Conservation (phyloP, 2,113 vertebrate genomes). For the Colaptes auratus region DNA sequence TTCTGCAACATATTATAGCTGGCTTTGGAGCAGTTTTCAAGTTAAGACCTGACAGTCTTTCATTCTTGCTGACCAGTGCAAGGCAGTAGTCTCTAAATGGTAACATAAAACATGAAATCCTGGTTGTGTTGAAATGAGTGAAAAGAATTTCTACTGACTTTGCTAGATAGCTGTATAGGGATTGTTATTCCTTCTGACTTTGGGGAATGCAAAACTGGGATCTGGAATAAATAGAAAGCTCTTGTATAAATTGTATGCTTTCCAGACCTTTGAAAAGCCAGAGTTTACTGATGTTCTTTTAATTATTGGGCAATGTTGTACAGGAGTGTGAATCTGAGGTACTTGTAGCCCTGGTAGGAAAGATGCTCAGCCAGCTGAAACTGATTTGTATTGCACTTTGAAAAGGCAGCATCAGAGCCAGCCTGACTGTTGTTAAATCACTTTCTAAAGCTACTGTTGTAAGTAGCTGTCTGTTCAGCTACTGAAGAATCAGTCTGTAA, state of each 20-base stretch:
- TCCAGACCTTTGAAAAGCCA: constrained; percentile 27
- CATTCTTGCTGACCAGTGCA: accelerated
- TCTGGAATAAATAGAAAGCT: constrained; percentile 1
- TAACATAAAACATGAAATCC: background rate
- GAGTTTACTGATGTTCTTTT: constrained; percentile 27
- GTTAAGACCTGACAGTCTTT: background rate
- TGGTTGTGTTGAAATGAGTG: background rate
- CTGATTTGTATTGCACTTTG: constrained; percentile 38
- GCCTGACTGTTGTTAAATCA: constrained; percentile 21
- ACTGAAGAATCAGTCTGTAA: constrained; percentile 19
- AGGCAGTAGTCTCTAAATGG: background rate
- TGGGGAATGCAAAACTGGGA: constrained; percentile 6
- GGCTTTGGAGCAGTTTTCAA: background rate
- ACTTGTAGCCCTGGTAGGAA: background rate
- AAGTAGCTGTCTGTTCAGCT: constrained; percentile 48
- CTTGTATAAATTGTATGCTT: background rate
- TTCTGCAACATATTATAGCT: accelerated
- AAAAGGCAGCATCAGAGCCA: constrained; percentile 31
- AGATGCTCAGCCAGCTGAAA: constrained; percentile 34
- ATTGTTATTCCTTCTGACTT: background rate
- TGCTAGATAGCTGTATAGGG: background rate
- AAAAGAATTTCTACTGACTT: background rate
- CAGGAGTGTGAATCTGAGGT: background rate
- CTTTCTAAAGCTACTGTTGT: constrained; percentile 5
- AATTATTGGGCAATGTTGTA: constrained; percentile 30